Percentiles rank a stretch among this genome's conserved stretches.
These are phyloP conservation scores for Ennomos fuscantarius DNA, from an alignment of 2,888 invertebrate genomes.

Conservation along the genomic window DNA sequence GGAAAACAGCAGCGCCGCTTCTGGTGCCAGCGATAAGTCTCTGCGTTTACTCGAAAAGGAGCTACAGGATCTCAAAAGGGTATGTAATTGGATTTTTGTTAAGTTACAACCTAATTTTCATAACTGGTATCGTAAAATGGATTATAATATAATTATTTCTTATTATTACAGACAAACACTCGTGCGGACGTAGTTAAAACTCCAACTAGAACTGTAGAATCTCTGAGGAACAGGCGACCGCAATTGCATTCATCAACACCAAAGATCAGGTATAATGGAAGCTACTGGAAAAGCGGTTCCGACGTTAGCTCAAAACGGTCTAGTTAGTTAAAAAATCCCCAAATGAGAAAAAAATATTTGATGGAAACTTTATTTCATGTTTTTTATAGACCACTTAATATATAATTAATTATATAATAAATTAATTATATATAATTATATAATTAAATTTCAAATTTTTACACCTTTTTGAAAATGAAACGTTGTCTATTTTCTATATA, in stretches of 20 bases:
- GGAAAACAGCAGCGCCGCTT: slow-evolving; percentile 52
- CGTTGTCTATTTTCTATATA: too few relatives aligned
- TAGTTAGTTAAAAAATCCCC: too few relatives aligned
- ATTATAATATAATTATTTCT: slow-evolving; percentile 1
- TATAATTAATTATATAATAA: too few relatives aligned
- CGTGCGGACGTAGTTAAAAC: slow-evolving; percentile 58
- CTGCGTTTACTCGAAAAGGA: slow-evolving; percentile 84
- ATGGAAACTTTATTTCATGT: too few relatives aligned
- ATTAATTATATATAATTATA: too few relatives aligned
- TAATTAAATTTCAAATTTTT: too few relatives aligned
- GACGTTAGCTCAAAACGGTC: too few relatives aligned
- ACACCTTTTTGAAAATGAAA: too few relatives aligned
- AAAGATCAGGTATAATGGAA: slow-evolving; percentile 58
- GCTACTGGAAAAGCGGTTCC: too few relatives aligned
- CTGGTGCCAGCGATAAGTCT: slow-evolving; percentile 72
- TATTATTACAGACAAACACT: slow-evolving; percentile 64
- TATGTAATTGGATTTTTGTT: slow-evolving; percentile 41
- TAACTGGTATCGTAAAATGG: background rate
- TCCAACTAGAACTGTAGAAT: slow-evolving; percentile 54
- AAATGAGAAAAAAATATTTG: too few relatives aligned
- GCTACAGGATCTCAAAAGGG: slow-evolving; percentile 85
- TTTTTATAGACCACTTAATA: too few relatives aligned
- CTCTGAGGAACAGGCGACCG: slow-evolving; percentile 56
- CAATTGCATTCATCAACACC: slow-evolving; percentile 74
- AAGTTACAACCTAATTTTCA: background rate